Evolutionary conservation across 1,140 invertebrate genomes (phyloP), one percentile per base, ranked within the genome.

Genomic region (Sycophaga agraensis): DNA sequence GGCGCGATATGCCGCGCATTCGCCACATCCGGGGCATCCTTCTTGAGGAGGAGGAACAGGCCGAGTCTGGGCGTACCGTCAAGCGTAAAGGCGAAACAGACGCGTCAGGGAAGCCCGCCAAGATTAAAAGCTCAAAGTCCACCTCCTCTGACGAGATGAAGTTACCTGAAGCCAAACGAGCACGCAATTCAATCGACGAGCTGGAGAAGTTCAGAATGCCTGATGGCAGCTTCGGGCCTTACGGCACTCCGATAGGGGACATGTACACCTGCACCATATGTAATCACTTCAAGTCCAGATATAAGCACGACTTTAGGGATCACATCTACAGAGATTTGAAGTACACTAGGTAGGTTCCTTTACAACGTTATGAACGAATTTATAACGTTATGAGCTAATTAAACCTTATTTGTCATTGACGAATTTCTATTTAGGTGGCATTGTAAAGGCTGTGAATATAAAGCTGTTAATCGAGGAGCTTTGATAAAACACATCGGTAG

Each of bases 11-110:
- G 73, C 78, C 80, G 0, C 70, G 84, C 46, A 77, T 87, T 4
- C 76, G 84, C 28, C 85, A 87, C 59, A 87, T 88, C 65, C 75
- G 86, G 7, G 85, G 85, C 16, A 85, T 86, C 61, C 71, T 85
- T 24, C 72, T 85, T 34, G 84, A 85, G 37, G 82, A 84, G 24
- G 69, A 73, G 24, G 70, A 73, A 0, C 69, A 71, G n/a, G 60
- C 59, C 3, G 66, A 70, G 9, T 40, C 45, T 4, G 70, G 67
- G 37, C 50, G 55, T 9, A 61, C 65, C n/a, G 19, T 31, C n/a
- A 76, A 78, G 48, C 64, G 73, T 0, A 78, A 75, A 49, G 68
- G 26, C 17, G 73, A 79, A 0, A 0, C 40, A 2, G n/a, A 26
- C 0, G 31, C 31, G 1, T 8, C 53, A 2, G 0, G 56, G 9